phyloP scores from a whole-genome alignment of 1,140 invertebrate species.

The Drosophila navojoa region DNA sequence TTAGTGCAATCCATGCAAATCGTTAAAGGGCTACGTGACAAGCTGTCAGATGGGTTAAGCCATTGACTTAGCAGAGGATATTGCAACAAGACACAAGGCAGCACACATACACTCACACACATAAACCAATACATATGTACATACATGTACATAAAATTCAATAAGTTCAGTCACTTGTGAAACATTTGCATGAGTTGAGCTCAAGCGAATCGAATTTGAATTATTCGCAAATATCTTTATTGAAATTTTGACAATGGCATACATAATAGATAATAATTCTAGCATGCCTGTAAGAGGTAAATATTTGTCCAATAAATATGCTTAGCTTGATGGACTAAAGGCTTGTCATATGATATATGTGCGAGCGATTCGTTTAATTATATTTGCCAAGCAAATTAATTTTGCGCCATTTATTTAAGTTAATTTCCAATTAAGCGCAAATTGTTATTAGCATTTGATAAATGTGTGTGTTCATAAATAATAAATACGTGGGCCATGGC shows the following conservation, averaged over 20 bases:
- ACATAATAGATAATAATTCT: no score
- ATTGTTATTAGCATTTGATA: constrained; percentile 9
- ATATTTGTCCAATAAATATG: no score
- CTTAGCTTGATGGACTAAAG: no score
- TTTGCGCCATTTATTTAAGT: background rate
- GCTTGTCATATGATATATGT: no score
- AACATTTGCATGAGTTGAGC: background rate
- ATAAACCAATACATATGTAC: background rate
- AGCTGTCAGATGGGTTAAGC: constrained; percentile 24
- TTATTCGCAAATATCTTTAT: background rate
- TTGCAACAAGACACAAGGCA: background rate
- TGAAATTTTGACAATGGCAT: no score
- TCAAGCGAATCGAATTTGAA: background rate
- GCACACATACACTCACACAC: background rate
- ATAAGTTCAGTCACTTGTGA: constrained; percentile 1
- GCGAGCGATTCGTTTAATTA: no score
- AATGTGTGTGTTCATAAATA: constrained; percentile 1
- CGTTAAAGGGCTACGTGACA: constrained; percentile 22
- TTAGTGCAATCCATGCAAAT: constrained; percentile 1
- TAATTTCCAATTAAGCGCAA: constrained; percentile 2
- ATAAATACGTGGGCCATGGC: background rate
- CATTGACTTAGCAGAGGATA: background rate
- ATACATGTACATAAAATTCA: background rate
- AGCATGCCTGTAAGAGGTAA: no score
- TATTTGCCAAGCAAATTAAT: background rate